phyloP scores from a whole-genome alignment of 2,113 vertebrate species.

The Salminus brasiliensis region DNA sequence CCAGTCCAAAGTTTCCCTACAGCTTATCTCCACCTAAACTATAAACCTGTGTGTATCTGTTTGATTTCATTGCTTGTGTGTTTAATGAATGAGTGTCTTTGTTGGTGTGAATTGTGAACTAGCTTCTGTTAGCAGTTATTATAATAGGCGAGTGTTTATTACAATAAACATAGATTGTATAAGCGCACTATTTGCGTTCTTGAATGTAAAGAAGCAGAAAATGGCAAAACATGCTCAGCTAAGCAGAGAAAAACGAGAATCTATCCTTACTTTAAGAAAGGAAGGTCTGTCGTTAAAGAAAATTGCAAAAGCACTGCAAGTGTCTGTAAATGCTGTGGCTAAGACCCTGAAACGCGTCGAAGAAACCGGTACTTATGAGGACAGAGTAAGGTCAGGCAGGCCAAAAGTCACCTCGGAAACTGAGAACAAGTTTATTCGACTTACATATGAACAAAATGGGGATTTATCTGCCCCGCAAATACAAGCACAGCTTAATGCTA shows the following conservation, averaged over 20 bases:
- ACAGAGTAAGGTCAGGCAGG: not conserved
- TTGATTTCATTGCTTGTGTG: no score
- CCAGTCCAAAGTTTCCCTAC: not conserved
- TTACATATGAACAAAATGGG: slow-evolving; percentile 20
- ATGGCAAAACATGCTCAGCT: not conserved
- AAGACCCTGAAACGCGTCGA: slow-evolving; percentile 5
- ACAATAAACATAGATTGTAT: not conserved
- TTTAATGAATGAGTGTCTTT: no score
- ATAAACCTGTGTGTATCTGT: not conserved
- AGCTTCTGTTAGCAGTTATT: not conserved
- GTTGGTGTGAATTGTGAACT: no score
- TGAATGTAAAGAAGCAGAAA: not conserved
- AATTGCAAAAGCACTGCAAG: not conserved
- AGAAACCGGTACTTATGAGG: slow-evolving; percentile 7
- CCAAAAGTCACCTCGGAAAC: slow-evolving; percentile 29
- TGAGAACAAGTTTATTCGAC: slow-evolving; percentile 31
- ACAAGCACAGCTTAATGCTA: slow-evolving; percentile 34
- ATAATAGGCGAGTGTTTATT: not conserved
- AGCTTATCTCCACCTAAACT: not conserved
- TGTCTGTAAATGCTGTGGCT: not conserved
- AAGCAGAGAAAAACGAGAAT: not conserved
- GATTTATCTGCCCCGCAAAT: slow-evolving; percentile 27
- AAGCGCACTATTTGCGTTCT: not conserved
- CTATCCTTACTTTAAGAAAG: not conserved
- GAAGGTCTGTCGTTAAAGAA: not conserved